Evolutionary conservation across 2,797 vertebrate genomes (phyloP).

Genomic region (Gymnocypris eckloni): DNA sequence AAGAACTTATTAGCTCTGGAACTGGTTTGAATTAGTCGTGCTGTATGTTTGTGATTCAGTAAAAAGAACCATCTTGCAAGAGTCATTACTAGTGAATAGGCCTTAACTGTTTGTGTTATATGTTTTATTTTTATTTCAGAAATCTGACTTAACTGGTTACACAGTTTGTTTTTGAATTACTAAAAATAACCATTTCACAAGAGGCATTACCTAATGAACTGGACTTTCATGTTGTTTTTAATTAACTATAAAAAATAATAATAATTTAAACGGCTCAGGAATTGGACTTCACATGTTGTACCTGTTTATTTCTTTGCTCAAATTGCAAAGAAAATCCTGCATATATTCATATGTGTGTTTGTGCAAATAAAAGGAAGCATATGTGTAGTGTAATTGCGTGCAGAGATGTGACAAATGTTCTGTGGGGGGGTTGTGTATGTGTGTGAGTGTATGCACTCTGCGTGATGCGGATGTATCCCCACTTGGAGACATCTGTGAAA

Average conservation of each 20-base stretch:
- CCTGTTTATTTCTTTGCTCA: background rate
- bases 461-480: slow-evolving; percentile 58
- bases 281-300: background rate
- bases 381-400: slow-evolving; percentile 14
- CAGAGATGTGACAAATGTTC: slow-evolving; percentile 47
- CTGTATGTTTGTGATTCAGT: background rate
- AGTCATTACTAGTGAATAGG: background rate
- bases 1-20: background rate
- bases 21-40: background rate
- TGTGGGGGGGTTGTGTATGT: slow-evolving; percentile 36
- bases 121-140: background rate
- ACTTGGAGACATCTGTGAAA: slow-evolving; percentile 64
- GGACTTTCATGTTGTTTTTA: background rate
- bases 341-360: background rate
- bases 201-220: background rate
- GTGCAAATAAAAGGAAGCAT: background rate
- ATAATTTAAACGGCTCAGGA: too few relatives aligned
- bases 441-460: slow-evolving; percentile 41
- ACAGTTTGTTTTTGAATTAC: background rate
- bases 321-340: background rate
- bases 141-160: background rate
- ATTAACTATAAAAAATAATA: background rate
- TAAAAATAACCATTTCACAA: background rate
- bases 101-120: too few relatives aligned
- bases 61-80: background rate